Conservation (phyloP, 2,888 invertebrate genomes). For the Ophion costatus region DNA sequence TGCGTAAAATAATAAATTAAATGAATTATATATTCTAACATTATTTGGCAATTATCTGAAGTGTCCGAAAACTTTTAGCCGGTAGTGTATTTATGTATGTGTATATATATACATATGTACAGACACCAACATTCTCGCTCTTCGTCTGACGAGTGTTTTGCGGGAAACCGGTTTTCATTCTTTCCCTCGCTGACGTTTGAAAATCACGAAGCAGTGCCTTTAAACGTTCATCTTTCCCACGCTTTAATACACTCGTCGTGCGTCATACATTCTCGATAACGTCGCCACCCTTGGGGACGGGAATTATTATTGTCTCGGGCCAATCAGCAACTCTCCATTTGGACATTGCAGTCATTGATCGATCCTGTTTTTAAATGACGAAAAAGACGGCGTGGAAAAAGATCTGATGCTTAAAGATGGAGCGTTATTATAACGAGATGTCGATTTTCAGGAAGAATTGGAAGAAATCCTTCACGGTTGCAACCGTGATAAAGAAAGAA, state of each 20-base stretch:
- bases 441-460: neutral
- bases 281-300: slow-evolving; percentile 15
- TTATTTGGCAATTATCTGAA: too few relatives aligned
- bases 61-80: too few relatives aligned
- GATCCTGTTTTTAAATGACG: slow-evolving; percentile 11
- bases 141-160: slow-evolving; percentile 74
- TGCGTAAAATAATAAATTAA: too few relatives aligned
- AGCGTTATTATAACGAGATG: too few relatives aligned
- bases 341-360: slow-evolving; percentile 12
- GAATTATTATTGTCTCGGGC: slow-evolving; percentile 39
- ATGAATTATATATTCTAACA: too few relatives aligned
- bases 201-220: slow-evolving; percentile 75
- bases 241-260: slow-evolving; percentile 58
- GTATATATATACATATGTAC: too few relatives aligned
- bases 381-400: slow-evolving; percentile 1
- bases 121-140: slow-evolving; percentile 33
- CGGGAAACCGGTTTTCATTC: slow-evolving; percentile 80
- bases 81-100: too few relatives aligned
- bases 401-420: too few relatives aligned
- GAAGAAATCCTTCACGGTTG: neutral
- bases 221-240: slow-evolving; percentile 73
- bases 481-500: too few relatives aligned
- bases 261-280: slow-evolving; percentile 56
- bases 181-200: slow-evolving; percentile 67
- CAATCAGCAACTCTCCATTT: slow-evolving; percentile 14